A percentile compares a stretch with the other conserved stretches of the same genome.
These are phyloP conservation scores for Caenorhabditis sulstoni DNA, from an alignment of 2,888 invertebrate species.

Conservation along the genomic window DNA sequence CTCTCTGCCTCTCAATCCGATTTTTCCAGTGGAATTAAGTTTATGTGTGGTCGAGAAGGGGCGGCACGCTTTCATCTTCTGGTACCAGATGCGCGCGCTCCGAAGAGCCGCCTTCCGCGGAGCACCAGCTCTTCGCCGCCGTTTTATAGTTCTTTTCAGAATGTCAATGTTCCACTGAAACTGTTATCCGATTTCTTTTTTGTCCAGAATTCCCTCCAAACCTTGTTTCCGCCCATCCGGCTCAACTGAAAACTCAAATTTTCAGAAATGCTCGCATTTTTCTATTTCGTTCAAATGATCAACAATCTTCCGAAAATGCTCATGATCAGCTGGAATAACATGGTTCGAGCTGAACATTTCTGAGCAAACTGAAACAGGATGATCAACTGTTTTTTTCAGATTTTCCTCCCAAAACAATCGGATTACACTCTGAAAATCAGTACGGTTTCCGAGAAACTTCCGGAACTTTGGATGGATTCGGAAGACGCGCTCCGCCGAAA, in stretches of 20 bases:
- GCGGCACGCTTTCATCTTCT: constrained; percentile 34
- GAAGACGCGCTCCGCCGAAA: background rate
- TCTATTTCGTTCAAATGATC: constrained; percentile 67
- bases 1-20: background rate
- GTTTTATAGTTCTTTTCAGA: no score
- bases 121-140: no score
- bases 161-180: no score
- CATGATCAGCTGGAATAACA: constrained; percentile 48
- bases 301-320: constrained; percentile 64
- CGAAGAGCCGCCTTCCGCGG: background rate
- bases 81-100: constrained; percentile 18
- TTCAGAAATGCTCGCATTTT: constrained; percentile 49
- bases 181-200: no score
- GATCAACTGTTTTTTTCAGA: constrained; percentile 8
- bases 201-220: background rate
- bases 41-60: constrained; percentile 36
- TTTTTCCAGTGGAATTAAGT: constrained; percentile 32
- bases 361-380: background rate
- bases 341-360: constrained; percentile 2
- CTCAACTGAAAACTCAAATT: no score
- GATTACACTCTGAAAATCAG: constrained; percentile 1
- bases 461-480: constrained; percentile 18
- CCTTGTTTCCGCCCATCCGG: no score
- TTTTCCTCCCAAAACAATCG: background rate
- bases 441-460: constrained; percentile 16